Base-by-base conservation (phyloP, 2,113 vertebrate genomes). In the Sitta europaea region DNA sequence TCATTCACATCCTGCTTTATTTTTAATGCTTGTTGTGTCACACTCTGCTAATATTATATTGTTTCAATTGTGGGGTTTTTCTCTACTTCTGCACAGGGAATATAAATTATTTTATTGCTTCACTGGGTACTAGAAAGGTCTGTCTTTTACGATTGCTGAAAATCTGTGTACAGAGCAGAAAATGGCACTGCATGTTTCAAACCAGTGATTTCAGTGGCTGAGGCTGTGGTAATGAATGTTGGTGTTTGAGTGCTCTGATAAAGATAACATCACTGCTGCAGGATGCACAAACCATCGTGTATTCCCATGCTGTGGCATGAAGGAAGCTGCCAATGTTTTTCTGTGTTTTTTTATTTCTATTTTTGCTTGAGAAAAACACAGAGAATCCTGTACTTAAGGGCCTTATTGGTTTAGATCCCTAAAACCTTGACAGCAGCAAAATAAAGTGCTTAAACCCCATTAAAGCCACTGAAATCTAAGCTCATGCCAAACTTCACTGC, bases 91-190 rank as follows among this genome's bases (percentile, higher is more conserved):
- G 47, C 78, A 63, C 42, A 68, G 59, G 73, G 53, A 94, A 86
- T 95, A 96, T 88, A 92, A 90, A 93, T 96, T 92, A 88, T 93
- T 86, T 35, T 43, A 35, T 83, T 91, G 91, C 91, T 97, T 96
- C 92, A 88, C 43, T 95, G 92, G 59, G 47, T 94, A 82, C 90
- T 91, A 67, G 86, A 78, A 91, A 95, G 74, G 83, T 91, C 83
- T 95, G 54, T 91, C 80, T 92, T 88, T 90, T 92, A 65, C 76
- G 91, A 78, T 86, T 92, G 91, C 91, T 90, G 68, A 86, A 97
- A 95, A 90, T 65, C 14, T 6, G 68, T 91, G 84, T 70, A 74
- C 40, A 63, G 86, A 78, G 71, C 63, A 84, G 94, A 70, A 96
- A 96, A 95, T 79, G 65, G 72, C 83, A 65, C 63, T 86, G 82